These are phyloP conservation scores for Trachymyrmex cornetzi DNA, from an alignment of 1,140 invertebrate species.

Conservation along the genomic window DNA sequence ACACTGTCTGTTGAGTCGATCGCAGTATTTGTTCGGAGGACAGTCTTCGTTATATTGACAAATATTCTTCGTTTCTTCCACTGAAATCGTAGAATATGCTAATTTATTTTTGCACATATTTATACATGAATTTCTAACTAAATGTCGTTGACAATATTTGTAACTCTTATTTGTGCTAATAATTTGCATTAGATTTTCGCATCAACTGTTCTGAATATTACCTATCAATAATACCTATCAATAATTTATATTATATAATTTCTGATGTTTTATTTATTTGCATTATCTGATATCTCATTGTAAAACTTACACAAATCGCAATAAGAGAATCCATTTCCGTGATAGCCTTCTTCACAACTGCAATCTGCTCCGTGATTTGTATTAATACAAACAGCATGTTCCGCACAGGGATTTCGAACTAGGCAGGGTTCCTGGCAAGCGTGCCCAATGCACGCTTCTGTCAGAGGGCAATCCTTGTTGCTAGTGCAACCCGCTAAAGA, in stretches of 20 bases:
- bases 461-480: slow-evolving; percentile 93
- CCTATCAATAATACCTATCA: background rate
- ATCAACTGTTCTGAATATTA: slow-evolving; percentile 38
- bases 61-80: slow-evolving; percentile 89
- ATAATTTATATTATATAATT: slow-evolving; percentile 14
- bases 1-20: slow-evolving; percentile 93
- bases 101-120: slow-evolving; percentile 14
- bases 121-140: background rate
- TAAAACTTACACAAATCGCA: slow-evolving; percentile 90
- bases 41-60: slow-evolving; percentile 97
- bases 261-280: background rate
- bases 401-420: slow-evolving; percentile 93
- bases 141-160: background rate
- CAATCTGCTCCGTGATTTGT: slow-evolving; percentile 95
- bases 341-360: slow-evolving; percentile 93
- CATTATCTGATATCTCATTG: background rate
- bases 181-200: background rate
- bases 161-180: background rate
- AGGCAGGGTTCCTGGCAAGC: slow-evolving; percentile 94
- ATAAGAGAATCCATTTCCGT: slow-evolving; percentile 94
- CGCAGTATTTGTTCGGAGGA: slow-evolving; percentile 93
- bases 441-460: slow-evolving; percentile 93
- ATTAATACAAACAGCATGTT: slow-evolving; percentile 95
- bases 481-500: slow-evolving; percentile 92
- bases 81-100: slow-evolving; percentile 83